Evolutionary conservation across 2,888 invertebrate species (phyloP).

Genomic region (Pimpla rufipes): DNA sequence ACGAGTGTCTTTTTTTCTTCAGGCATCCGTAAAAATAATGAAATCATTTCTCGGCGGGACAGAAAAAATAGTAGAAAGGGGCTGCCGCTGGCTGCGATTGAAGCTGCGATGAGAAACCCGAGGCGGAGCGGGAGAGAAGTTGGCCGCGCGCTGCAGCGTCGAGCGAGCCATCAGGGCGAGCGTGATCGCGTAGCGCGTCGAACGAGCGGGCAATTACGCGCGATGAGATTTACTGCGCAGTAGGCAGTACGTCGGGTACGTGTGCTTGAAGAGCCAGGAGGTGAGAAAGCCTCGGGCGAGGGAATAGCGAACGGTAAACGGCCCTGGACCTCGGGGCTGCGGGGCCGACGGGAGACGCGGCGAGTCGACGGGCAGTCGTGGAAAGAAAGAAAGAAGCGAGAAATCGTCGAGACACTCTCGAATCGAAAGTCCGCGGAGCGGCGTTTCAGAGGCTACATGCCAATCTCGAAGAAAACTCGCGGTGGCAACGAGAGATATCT

Average conservation of each 20-base stretch:
- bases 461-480: conserved; percentile 24
- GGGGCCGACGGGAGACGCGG: background rate
- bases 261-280: conserved; percentile 10
- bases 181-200: conserved; percentile 33
- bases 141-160: background rate
- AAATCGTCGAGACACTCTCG: conserved; percentile 61
- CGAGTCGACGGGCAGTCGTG: conserved; percentile 8
- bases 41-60: too few relatives aligned
- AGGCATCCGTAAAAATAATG: too few relatives aligned
- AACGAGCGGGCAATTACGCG: conserved; percentile 47
- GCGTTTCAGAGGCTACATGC: conserved; percentile 1
- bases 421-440: conserved; percentile 55
- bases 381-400: conserved; percentile 50
- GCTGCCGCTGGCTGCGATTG: background rate
- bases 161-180: background rate
- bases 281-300: conserved; percentile 46
- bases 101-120: background rate
- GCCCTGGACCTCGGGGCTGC: conserved; percentile 27
- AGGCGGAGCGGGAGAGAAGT: background rate
- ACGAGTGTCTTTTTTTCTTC: too few relatives aligned
- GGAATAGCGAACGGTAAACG: conserved; percentile 24
- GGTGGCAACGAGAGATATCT: conserved; percentile 6
- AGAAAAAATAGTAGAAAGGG: background rate
- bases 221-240: conserved; percentile 51
- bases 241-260: background rate